Evolutionary conservation across 2,113 vertebrate genomes (phyloP).

Genomic region (Gila orcuttii): DNA sequence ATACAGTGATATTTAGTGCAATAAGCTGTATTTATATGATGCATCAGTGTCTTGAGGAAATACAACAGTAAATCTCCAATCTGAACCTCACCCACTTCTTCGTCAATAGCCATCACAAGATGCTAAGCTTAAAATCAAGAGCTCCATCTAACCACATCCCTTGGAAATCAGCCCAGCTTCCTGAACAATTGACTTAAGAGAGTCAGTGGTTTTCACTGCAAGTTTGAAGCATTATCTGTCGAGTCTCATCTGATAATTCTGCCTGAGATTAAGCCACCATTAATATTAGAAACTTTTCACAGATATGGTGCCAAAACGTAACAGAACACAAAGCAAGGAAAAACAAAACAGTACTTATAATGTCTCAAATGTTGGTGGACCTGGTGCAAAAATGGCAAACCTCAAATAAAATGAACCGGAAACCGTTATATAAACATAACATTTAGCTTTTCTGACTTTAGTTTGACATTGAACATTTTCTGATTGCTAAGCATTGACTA

Average conservation of each 20-base stretch:
- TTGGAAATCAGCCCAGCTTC: conserved; percentile 45
- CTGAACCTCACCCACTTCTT: background rate
- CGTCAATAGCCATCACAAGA: background rate
- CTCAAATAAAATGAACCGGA: no score
- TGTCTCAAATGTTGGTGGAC: no score
- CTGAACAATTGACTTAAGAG: conserved; percentile 16
- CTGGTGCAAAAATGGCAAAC: no score
- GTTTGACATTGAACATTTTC: background rate
- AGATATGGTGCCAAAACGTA: background rate
- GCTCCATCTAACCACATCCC: conserved; percentile 26
- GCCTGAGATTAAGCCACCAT: background rate
- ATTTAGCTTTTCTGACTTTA: background rate
- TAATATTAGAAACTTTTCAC: background rate
- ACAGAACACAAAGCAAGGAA: background rate
- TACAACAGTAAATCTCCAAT: conserved; percentile 10
- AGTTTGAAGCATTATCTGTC: conserved; percentile 2
- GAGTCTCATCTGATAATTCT: background rate
- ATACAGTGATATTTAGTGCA: conserved; percentile 13
- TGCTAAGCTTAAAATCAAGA: conserved; percentile 36
- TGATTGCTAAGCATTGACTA: background rate
- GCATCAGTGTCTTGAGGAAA: background rate
- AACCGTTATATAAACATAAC: no score
- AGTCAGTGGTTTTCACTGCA: conserved; percentile 19
- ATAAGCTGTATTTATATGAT: conserved; percentile 6
- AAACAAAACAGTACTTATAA: background rate